Percentiles rank a stretch among this genome's conserved stretches.
Conservation (phyloP, 1,140 invertebrate species). For the Heliothis virescens region DNA sequence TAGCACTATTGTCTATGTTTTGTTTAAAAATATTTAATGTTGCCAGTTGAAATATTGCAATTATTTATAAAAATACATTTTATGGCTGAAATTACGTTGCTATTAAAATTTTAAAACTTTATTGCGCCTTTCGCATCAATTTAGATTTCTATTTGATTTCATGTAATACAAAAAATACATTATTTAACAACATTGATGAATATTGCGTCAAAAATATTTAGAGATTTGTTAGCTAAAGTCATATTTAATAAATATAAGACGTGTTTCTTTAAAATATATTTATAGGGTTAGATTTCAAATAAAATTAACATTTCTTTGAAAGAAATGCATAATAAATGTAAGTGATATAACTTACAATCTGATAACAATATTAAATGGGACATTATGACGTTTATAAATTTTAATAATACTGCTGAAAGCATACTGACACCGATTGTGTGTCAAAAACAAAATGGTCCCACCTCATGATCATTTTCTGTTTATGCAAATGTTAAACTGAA, state of each 20-base stretch:
- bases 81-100: constrained; percentile 46
- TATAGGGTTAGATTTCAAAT: constrained; percentile 24
- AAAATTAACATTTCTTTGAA: constrained; percentile 6
- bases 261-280: constrained; percentile 23
- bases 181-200: constrained; percentile 28
- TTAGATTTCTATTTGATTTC: constrained; percentile 32
- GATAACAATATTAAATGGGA: constrained; percentile 16
- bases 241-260: constrained; percentile 40
- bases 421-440: neutral
- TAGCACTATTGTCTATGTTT: constrained; percentile 43
- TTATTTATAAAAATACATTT: constrained; percentile 43
- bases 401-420: neutral
- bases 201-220: constrained; percentile 23
- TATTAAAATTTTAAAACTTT: constrained; percentile 46
- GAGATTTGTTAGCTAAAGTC: constrained; percentile 34
- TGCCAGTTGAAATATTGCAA: constrained; percentile 42
- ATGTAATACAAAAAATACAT: constrained; percentile 25
- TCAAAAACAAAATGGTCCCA: constrained; percentile 6
- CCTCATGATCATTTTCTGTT: constrained; percentile 1
- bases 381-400: neutral
- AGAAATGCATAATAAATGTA: constrained; percentile 11
- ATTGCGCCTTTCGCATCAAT: neutral
- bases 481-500: constrained; percentile 10
- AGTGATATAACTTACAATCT: neutral
- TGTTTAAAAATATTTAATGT: constrained; percentile 41